phyloP scores from a whole-genome alignment of 2,888 invertebrate species.

The Dioctria rufipes region DNA sequence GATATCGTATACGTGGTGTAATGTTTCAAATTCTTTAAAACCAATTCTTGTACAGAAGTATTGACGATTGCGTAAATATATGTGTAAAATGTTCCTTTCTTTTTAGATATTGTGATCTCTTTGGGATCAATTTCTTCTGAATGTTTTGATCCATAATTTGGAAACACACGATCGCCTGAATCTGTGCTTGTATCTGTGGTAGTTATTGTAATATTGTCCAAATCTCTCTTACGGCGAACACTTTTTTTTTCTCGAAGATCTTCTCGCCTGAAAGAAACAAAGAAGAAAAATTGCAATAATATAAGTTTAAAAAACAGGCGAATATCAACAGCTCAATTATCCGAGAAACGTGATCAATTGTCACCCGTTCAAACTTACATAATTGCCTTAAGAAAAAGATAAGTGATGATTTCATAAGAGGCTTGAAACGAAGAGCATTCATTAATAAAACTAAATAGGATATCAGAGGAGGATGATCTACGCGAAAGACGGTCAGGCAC shows the following conservation, averaged over 20 bases:
- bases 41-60: constrained; percentile 70
- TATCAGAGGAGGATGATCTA: too few relatives aligned
- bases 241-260: constrained; percentile 19
- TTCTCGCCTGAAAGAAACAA: constrained; percentile 46
- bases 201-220: constrained; percentile 14
- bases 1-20: constrained; percentile 83
- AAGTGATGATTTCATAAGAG: too few relatives aligned
- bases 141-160: neutral
- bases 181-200: constrained; percentile 17
- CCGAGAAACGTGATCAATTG: too few relatives aligned
- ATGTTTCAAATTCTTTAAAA: constrained; percentile 79
- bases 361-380: too few relatives aligned
- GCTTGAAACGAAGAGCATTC: too few relatives aligned
- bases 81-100: constrained; percentile 60
- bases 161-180: constrained; percentile 19
- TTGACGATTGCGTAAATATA: constrained; percentile 63
- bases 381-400: too few relatives aligned
- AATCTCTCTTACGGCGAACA: constrained; percentile 41
- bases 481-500: too few relatives aligned
- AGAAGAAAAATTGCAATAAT: neutral
- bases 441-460: too few relatives aligned
- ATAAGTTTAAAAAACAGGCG: too few relatives aligned
- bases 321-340: too few relatives aligned
- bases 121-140: constrained; percentile 17
- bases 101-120: constrained; percentile 36